These are phyloP conservation scores for Hanleya hanleyi DNA, from an alignment of 2,888 invertebrate genomes.

Conservation along the genomic window DNA sequence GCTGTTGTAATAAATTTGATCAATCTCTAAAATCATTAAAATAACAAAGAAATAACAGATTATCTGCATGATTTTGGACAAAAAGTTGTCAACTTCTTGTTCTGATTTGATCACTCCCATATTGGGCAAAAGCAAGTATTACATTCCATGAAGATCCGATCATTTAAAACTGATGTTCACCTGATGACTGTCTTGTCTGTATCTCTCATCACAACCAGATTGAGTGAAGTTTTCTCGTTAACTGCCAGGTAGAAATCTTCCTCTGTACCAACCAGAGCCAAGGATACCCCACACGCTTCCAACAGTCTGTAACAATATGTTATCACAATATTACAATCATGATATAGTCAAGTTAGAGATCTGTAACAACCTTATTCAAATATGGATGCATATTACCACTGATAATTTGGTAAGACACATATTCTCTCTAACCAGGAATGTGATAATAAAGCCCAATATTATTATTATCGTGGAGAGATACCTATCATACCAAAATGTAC, in stretches of 20 bases:
- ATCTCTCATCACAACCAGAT: background rate
- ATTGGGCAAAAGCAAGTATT: too few species aligned
- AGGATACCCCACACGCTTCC: background rate
- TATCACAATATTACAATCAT: too few species aligned
- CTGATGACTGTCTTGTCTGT: background rate
- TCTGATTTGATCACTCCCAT: background rate
- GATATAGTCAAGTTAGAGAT: too few species aligned
- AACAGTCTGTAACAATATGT: background rate
- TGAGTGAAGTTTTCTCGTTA: background rate
- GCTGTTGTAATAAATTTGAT: too few species aligned
- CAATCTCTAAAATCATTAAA: too few species aligned
- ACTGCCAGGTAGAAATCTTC: background rate
- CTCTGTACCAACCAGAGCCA: background rate
- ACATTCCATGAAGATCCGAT: background rate
- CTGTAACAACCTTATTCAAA: background rate
- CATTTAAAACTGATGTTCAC: too few species aligned
- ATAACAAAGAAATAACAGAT: too few species aligned
- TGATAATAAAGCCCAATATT: too few species aligned
- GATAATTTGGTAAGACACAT: background rate
- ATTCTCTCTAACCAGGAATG: background rate
- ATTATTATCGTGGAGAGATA: too few species aligned
- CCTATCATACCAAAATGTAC: too few species aligned
- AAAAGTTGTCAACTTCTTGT: too few species aligned
- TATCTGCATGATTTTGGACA: too few species aligned
- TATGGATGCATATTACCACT: background rate